Evolutionary conservation across 2,797 vertebrate genomes (phyloP).

Genomic region (Spinibarbus caldwelli): DNA sequence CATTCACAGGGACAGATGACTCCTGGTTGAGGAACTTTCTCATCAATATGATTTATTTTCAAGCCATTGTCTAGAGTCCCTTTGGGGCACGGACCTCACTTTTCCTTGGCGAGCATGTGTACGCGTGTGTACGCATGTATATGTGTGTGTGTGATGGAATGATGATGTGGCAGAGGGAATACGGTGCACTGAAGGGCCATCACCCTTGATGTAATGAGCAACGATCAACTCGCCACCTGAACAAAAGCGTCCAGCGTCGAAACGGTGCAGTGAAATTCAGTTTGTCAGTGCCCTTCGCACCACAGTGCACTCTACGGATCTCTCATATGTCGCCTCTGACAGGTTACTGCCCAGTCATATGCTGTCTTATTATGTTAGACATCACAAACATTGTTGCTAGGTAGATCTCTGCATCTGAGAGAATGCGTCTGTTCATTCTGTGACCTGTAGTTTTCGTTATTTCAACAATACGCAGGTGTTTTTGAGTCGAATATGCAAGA

Average conservation of each 20-base stretch:
- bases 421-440: neutral
- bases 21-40: slow-evolving; percentile 56
- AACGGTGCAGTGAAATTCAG: slow-evolving; percentile 3
- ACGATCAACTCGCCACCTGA: slow-evolving; percentile 77
- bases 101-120: slow-evolving; percentile 33
- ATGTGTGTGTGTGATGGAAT: slow-evolving; percentile 57
- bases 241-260: slow-evolving; percentile 73
- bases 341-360: slow-evolving; percentile 49
- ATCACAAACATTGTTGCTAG: slow-evolving; percentile 54
- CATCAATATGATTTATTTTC: slow-evolving; percentile 72
- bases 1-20: slow-evolving; percentile 83
- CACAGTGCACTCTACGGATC: slow-evolving; percentile 8
- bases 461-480: neutral
- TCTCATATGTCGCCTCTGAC: slow-evolving; percentile 34
- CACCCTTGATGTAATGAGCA: slow-evolving; percentile 75
- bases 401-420: slow-evolving; percentile 38
- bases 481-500: neutral
- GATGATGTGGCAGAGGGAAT: slow-evolving; percentile 48
- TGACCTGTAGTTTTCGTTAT: neutral
- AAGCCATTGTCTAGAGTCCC: slow-evolving; percentile 74
- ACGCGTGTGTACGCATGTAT: slow-evolving; percentile 55
- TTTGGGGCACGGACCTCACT: slow-evolving; percentile 60
- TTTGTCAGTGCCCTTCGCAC: slow-evolving; percentile 12
- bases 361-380: slow-evolving; percentile 41
- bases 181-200: slow-evolving; percentile 67